These are phyloP conservation scores for Eulithis testata DNA, from an alignment of 2,888 invertebrate genomes.

Conservation along the genomic window DNA sequence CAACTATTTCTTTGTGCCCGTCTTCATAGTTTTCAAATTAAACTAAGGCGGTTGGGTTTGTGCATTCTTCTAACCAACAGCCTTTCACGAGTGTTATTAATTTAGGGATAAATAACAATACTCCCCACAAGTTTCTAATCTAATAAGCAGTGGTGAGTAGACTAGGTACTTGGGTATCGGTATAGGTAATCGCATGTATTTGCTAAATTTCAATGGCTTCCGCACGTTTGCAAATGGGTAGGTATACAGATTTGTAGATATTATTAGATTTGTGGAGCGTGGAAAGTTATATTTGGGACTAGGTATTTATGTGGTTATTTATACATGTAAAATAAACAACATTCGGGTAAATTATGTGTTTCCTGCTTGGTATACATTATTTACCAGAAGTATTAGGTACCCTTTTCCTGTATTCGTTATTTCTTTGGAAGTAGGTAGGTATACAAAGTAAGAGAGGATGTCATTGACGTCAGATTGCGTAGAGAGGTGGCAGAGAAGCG, in stretches of 20 bases:
- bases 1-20: constrained; percentile 74
- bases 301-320: constrained; percentile 43
- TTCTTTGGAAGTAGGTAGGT: constrained; percentile 13
- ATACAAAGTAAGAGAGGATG: constrained; percentile 28
- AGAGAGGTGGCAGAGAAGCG: constrained; percentile 26
- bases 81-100: constrained; percentile 20
- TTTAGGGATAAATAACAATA: constrained; percentile 17
- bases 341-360: not conserved
- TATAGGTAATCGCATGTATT: constrained; percentile 64
- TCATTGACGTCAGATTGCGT: constrained; percentile 30
- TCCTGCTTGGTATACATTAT: not conserved
- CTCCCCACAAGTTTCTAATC: constrained; percentile 46
- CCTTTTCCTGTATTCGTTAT: constrained; percentile 6
- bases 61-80: constrained; percentile 38
- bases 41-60: constrained; percentile 57
- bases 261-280: constrained; percentile 44
- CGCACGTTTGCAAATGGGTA: constrained; percentile 45
- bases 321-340: constrained; percentile 25
- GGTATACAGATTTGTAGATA: constrained; percentile 46
- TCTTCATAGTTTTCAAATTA: constrained; percentile 74
- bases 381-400: not conserved
- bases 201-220: constrained; percentile 65
- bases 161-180: constrained; percentile 33
- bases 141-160: constrained; percentile 50
- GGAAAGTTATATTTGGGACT: constrained; percentile 37